Conservation (phyloP, 1,140 invertebrate species). For the Drosophila novamexicana region DNA sequence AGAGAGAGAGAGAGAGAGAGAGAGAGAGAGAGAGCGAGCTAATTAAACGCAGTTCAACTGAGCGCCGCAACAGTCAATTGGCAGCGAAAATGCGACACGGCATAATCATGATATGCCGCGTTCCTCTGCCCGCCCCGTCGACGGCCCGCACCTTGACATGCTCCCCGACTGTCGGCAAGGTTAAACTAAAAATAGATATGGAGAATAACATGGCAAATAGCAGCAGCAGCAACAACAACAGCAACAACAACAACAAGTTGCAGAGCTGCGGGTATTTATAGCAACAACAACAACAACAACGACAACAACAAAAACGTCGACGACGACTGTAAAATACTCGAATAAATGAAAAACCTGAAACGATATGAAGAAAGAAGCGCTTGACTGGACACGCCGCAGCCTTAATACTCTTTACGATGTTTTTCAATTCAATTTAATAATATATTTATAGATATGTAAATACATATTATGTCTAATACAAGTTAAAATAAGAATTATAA, state of each 20-base stretch:
- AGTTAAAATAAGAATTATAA: too few relatives aligned
- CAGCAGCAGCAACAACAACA: conserved; percentile 28
- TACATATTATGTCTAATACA: too few relatives aligned
- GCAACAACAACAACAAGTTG: conserved; percentile 28
- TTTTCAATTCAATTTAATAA: too few relatives aligned
- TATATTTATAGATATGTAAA: too few relatives aligned
- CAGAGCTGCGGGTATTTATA: conserved; percentile 45
- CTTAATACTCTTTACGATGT: conserved; percentile 10
- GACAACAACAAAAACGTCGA: background rate
- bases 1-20: too few relatives aligned
- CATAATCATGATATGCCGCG: conserved; percentile 28
- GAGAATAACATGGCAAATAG: conserved; percentile 47
- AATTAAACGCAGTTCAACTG: conserved; percentile 37
- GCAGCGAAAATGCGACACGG: conserved; percentile 32
- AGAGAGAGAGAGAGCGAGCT: conserved; percentile 4
- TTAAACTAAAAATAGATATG: conserved; percentile 55
- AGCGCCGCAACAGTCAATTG: conserved; percentile 35
- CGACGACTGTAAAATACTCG: conserved; percentile 34
- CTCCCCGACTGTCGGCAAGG: conserved; percentile 39
- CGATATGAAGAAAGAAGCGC: conserved; percentile 13
- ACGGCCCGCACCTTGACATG: conserved; percentile 1
- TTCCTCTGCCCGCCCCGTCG: background rate
- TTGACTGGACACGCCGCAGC: background rate
- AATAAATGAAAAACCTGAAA: conserved; percentile 47
- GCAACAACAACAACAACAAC: conserved; percentile 13